Conservation (phyloP, 2,113 vertebrate species). For the Tichodroma muraria region DNA sequence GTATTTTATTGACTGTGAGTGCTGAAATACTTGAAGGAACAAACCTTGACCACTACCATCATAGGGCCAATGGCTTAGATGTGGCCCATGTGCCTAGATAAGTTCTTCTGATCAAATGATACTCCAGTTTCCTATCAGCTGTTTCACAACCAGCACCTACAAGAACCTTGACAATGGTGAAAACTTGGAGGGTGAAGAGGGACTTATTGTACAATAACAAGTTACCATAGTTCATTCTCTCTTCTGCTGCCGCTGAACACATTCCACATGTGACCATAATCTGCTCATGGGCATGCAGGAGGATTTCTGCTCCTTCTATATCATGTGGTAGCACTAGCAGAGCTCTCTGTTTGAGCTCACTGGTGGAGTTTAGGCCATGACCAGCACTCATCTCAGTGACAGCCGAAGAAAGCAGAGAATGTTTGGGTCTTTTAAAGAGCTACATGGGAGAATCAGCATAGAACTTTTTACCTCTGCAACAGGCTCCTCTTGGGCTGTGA, state of each 20-base stretch:
- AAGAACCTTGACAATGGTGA: background rate
- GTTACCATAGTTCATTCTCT: background rate
- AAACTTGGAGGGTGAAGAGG: background rate
- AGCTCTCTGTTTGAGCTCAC: background rate
- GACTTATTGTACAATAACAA: background rate
- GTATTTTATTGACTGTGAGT: background rate
- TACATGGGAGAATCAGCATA: background rate
- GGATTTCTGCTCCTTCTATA: background rate
- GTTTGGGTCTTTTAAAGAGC: background rate
- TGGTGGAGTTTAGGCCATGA: background rate
- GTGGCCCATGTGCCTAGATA: background rate
- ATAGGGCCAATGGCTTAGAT: background rate
- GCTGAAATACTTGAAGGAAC: background rate
- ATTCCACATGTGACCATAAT: background rate
- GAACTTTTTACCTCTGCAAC: background rate
- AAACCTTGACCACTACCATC: background rate
- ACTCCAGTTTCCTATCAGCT: background rate
- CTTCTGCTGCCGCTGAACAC: background rate
- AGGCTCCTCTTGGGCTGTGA: background rate
- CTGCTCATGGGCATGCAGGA: background rate
- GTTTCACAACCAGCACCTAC: background rate
- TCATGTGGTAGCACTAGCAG: accelerated
- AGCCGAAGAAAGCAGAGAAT: background rate
- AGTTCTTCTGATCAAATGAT: background rate
- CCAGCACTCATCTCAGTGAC: background rate